phyloP scores from a whole-genome alignment of 2,797 vertebrate genomes.

The Pagetopsis macropterus region DNA sequence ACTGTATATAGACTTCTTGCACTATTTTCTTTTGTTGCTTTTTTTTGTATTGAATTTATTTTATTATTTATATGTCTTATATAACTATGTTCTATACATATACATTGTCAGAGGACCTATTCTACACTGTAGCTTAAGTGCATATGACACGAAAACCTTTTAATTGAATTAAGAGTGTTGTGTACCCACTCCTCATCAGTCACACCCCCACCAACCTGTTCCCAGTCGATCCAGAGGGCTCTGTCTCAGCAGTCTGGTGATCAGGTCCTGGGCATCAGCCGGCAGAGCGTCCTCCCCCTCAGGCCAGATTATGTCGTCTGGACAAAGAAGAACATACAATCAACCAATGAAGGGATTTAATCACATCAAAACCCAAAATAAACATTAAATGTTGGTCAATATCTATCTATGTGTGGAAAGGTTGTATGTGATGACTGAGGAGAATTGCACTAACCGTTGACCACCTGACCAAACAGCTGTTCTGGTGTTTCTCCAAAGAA shows the following conservation, averaged over 20 bases:
- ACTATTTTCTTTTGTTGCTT: too few relatives aligned
- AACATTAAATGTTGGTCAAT: neutral
- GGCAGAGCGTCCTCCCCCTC: constrained; percentile 94
- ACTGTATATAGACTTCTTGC: too few relatives aligned
- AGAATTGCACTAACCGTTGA: constrained; percentile 83
- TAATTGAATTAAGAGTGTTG: neutral
- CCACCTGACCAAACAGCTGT: constrained; percentile 95
- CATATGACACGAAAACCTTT: too few relatives aligned
- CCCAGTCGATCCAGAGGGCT: constrained; percentile 93
- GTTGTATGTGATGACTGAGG: neutral
- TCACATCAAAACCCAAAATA: neutral
- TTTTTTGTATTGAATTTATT: too few relatives aligned
- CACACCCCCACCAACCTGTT: constrained; percentile 87
- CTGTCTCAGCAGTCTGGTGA: constrained; percentile 90
- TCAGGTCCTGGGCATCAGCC: constrained; percentile 90
- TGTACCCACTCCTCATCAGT: constrained; percentile 25
- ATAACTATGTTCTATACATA: too few relatives aligned
- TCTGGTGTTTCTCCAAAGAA: constrained; percentile 97
- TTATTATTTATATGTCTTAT: too few relatives aligned
- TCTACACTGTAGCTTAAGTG: too few relatives aligned
- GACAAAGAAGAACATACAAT: constrained; percentile 33
- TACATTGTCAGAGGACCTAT: too few relatives aligned
- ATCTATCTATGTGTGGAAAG: neutral
- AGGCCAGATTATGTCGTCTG: constrained; percentile 96
- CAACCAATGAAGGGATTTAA: neutral